A percentile compares a stretch with the other conserved stretches of the same genome.
phyloP scores from a whole-genome alignment of 2,113 vertebrate species.

The Zosterops hypoxanthus region DNA sequence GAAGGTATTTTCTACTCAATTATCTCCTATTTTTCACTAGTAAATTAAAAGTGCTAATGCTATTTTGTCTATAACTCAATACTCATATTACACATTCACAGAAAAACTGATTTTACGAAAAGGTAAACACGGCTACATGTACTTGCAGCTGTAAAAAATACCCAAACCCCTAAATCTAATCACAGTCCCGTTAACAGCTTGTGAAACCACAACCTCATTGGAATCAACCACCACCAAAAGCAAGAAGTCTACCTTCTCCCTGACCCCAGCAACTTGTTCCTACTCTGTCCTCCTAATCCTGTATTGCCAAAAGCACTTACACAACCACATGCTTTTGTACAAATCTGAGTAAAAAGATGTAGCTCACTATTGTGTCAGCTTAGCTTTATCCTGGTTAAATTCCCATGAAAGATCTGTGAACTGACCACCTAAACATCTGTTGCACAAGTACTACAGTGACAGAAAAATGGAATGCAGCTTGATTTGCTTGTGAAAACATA shows the following conservation, averaged over 20 bases:
- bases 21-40: background rate
- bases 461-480: background rate
- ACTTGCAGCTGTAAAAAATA: background rate
- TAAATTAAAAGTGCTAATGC: background rate
- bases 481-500: background rate
- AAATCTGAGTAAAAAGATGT: background rate
- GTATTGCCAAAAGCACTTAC: background rate
- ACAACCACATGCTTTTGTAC: background rate
- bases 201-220: background rate
- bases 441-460: background rate
- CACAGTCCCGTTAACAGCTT: background rate
- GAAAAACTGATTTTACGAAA: background rate
- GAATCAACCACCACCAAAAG: background rate
- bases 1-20: background rate
- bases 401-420: background rate
- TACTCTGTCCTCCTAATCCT: background rate
- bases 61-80: background rate
- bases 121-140: background rate
- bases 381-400: background rate
- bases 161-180: background rate
- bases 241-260: background rate
- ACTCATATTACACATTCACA: background rate
- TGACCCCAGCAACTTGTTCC: background rate
- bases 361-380: background rate
- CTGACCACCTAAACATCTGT: background rate